Percentiles rank a stretch among this genome's conserved stretches.
These are phyloP conservation scores for Leucosticte australis DNA, from an alignment of 2,113 vertebrate species.

Conservation along the genomic window DNA sequence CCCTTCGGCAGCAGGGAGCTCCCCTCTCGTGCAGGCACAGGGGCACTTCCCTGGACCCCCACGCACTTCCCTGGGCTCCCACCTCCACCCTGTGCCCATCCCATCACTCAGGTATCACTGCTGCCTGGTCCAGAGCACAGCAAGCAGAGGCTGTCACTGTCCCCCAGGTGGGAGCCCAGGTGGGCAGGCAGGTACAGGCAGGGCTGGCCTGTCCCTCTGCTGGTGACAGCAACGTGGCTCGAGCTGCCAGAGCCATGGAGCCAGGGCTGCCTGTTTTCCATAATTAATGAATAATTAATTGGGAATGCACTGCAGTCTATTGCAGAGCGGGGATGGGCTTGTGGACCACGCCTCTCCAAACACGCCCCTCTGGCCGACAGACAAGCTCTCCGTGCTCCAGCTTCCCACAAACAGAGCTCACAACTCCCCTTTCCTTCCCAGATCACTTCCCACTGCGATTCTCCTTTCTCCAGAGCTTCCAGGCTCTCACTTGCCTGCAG, in stretches of 20 bases:
- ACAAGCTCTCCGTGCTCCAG: background rate
- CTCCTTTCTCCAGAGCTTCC: background rate
- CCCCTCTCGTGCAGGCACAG: background rate
- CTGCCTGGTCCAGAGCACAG: background rate
- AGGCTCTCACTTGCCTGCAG: rapidly evolving
- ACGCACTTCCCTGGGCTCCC: rapidly evolving
- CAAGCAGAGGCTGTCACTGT: background rate
- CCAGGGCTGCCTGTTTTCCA: conserved; percentile 21
- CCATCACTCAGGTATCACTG: rapidly evolving
- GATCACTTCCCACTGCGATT: rapidly evolving
- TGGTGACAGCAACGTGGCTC: rapidly evolving
- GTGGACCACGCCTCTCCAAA: background rate
- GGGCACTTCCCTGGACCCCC: background rate
- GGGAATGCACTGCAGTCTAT: conserved; percentile 48
- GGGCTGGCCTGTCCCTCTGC: background rate
- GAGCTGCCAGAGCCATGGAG: background rate
- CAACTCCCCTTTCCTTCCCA: background rate
- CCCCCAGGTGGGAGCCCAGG: background rate
- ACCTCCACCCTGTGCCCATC: background rate
- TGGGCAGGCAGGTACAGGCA: background rate
- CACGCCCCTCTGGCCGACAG: background rate
- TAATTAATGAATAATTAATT: conserved; percentile 70
- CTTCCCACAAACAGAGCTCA: background rate
- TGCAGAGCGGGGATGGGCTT: conserved; percentile 1
- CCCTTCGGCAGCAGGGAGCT: conserved; percentile 23